phyloP scores from a whole-genome alignment of 2,888 invertebrate genomes.

The Lasioglossum malachurum region DNA sequence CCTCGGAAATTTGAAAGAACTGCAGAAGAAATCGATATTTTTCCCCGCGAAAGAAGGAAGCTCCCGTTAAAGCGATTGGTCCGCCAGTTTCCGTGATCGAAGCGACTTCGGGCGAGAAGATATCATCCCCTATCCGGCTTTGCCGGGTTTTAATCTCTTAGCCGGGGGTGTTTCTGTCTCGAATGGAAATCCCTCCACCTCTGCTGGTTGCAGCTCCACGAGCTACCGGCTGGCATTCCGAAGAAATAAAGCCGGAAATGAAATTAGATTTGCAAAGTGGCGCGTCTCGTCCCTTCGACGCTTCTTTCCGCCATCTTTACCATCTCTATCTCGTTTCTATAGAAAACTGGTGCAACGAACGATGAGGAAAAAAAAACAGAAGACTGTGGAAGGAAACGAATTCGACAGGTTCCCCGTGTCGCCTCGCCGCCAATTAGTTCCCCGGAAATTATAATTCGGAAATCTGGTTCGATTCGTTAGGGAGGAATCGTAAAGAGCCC shows the following conservation, averaged over 20 bases:
- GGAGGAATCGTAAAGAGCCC: not conserved
- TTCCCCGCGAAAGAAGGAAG: not conserved
- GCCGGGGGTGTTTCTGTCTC: constrained; percentile 38
- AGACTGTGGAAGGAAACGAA: constrained; percentile 30
- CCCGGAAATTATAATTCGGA: constrained; percentile 12
- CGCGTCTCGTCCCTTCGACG: constrained; percentile 23
- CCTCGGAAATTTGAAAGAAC: not conserved
- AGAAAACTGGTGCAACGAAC: not conserved
- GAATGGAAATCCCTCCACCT: constrained; percentile 50
- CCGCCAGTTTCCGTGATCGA: constrained; percentile 40
- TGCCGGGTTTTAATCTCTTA: constrained; percentile 58
- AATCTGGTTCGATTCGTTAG: constrained; percentile 24
- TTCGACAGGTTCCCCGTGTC: not conserved
- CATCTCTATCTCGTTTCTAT: not conserved
- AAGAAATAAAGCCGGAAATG: constrained; percentile 57
- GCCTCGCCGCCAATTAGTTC: constrained; percentile 22
- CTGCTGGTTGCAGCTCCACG: constrained; percentile 29
- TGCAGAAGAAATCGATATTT: not conserved
- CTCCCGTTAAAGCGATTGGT: constrained; percentile 31
- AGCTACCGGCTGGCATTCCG: constrained; percentile 29
- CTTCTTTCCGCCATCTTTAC: not conserved
- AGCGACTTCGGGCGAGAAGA: constrained; percentile 18
- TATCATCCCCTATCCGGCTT: constrained; percentile 16
- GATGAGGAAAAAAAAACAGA: not conserved
- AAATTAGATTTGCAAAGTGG: constrained; percentile 67